Percentiles rank a stretch among this genome's conserved stretches.
These are phyloP conservation scores for Ectobius pallidus DNA, from an alignment of 2,888 invertebrate species.

Conservation along the genomic window DNA sequence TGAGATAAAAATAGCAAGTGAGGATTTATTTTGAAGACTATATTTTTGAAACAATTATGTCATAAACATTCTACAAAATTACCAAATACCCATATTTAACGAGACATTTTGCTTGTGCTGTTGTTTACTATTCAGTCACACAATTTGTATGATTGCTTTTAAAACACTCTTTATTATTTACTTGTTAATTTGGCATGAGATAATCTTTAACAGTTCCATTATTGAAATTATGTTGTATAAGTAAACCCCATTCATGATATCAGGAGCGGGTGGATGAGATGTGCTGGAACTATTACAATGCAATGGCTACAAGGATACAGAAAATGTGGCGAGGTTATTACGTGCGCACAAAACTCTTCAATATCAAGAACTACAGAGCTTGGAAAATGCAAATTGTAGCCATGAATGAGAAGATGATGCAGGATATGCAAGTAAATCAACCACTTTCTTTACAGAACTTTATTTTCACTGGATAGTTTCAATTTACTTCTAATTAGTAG, in stretches of 20 bases:
- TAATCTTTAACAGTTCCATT: not conserved
- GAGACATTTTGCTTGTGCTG: not conserved
- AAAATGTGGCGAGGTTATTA: not conserved
- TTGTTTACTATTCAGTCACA: not conserved
- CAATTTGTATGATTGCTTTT: not conserved
- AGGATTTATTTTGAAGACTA: no score
- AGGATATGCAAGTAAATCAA: not conserved
- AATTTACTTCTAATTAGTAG: no score
- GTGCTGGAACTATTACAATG: not conserved
- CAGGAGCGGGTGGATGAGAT: not conserved
- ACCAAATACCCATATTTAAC: not conserved
- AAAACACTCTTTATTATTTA: not conserved
- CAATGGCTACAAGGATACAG: not conserved
- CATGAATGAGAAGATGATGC: not conserved
- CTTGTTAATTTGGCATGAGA: not conserved
- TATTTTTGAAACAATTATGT: no score
- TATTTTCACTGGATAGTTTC: no score
- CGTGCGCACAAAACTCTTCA: not conserved
- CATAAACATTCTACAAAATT: not conserved
- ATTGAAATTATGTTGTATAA: not conserved
- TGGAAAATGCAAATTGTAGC: not conserved
- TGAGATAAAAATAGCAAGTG: no score
- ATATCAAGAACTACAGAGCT: not conserved
- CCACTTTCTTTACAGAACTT: no score
- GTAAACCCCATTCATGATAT: not conserved